Conservation (phyloP, 2,888 invertebrate genomes). For the Polydrusus tereticollis region DNA sequence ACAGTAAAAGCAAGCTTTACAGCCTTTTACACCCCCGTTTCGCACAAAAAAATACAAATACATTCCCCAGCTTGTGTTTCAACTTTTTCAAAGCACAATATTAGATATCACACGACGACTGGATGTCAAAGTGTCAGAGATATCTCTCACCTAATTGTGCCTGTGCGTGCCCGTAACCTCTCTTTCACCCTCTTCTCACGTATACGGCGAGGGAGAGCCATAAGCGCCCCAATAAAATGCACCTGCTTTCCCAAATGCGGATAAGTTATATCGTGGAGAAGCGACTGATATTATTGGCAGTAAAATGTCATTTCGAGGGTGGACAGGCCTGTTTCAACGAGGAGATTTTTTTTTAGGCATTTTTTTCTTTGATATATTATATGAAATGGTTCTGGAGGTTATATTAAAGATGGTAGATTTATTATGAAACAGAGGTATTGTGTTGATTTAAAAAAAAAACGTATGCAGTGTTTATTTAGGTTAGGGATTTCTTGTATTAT, state of each 20-base stretch:
- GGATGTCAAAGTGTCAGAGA: conserved; percentile 8
- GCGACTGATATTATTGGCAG: conserved; percentile 38
- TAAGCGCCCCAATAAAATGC: conserved; percentile 38
- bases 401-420: no score
- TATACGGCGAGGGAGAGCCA: conserved; percentile 29
- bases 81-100: neutral
- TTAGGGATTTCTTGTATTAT: no score
- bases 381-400: no score
- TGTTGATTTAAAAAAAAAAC: no score
- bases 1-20: no score
- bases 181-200: conserved; percentile 34
- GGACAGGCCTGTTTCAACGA: conserved; percentile 14
- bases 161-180: conserved; percentile 18
- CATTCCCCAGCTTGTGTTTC: neutral
- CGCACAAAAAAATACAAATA: no score
- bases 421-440: no score
- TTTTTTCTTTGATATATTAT: neutral
- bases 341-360: neutral
- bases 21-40: no score
- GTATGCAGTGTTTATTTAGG: no score
- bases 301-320: conserved; percentile 32
- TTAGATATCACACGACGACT: neutral
- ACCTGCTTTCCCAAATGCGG: conserved; percentile 39
- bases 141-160: conserved; percentile 29
- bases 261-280: conserved; percentile 35